Conservation (phyloP, 1,140 invertebrate genomes). For the Bombus superbus region DNA sequence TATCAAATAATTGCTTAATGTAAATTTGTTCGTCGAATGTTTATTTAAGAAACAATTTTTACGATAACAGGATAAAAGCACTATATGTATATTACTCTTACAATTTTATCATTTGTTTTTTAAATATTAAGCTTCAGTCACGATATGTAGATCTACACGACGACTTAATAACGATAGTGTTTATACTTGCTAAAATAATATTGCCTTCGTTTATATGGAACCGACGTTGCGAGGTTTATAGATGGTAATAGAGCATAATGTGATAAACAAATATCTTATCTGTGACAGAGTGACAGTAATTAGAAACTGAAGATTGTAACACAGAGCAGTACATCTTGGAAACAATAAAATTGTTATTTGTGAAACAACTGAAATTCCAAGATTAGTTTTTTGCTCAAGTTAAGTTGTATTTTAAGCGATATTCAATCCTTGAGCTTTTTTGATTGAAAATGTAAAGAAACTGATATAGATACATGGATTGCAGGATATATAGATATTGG, state of each 20-base stretch:
- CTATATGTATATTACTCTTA: background rate
- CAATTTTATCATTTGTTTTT: background rate
- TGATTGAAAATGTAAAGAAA: background rate
- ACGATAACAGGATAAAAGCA: background rate
- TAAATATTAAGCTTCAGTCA: conserved; percentile 7
- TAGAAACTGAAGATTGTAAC: conserved; percentile 27
- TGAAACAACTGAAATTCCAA: background rate
- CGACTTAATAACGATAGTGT: background rate
- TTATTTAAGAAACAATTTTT: background rate
- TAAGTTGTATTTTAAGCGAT: background rate
- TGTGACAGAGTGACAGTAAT: conserved; percentile 44
- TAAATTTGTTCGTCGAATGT: conserved; percentile 67
- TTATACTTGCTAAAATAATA: background rate
- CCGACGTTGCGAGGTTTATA: background rate
- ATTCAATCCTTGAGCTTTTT: background rate
- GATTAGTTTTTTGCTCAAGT: background rate
- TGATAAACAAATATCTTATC: conserved; percentile 20
- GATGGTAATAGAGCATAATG: background rate
- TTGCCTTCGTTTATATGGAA: conserved; percentile 1
- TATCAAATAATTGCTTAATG: conserved; percentile 5
- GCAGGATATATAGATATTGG: background rate
- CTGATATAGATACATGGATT: background rate
- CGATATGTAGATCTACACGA: background rate
- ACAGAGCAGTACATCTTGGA: conserved; percentile 41
- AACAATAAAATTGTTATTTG: conserved; percentile 54